phyloP scores from a whole-genome alignment of 2,888 invertebrate genomes.

The Pterostichus madidus region DNA sequence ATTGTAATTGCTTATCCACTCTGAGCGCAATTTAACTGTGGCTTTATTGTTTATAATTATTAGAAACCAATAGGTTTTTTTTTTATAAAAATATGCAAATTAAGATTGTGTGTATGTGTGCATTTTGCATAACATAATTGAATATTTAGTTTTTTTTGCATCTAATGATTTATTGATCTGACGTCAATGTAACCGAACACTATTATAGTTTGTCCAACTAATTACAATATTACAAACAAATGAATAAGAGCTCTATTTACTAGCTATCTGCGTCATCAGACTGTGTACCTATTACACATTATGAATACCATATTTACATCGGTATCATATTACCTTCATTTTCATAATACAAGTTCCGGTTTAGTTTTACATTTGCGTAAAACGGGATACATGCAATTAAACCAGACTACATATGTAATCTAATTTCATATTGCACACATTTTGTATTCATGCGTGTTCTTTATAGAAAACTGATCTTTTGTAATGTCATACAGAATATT shows the following conservation, averaged over 20 bases:
- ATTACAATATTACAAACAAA: conserved; percentile 2
- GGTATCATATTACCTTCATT: conserved; percentile 1
- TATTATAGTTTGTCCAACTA: neutral
- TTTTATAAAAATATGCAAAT: no score
- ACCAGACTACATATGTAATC: neutral
- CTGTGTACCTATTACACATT: neutral
- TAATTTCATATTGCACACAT: conserved; percentile 4
- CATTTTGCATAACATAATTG: no score
- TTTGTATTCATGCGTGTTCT: neutral
- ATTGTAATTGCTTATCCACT: no score
- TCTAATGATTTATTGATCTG: neutral
- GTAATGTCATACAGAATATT: no score
- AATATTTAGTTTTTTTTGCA: neutral
- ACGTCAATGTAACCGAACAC: neutral
- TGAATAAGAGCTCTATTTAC: neutral
- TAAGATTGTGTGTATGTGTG: no score
- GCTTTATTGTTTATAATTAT: no score
- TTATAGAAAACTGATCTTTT: neutral
- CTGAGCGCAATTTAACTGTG: no score
- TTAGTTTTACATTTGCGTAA: neutral
- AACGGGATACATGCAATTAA: neutral
- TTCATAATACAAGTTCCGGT: conserved; percentile 1
- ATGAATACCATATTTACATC: neutral
- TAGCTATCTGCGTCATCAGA: neutral
- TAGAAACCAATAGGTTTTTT: no score